phyloP scores from a whole-genome alignment of 1,140 invertebrate genomes.

The Galendromus occidentalis region DNA sequence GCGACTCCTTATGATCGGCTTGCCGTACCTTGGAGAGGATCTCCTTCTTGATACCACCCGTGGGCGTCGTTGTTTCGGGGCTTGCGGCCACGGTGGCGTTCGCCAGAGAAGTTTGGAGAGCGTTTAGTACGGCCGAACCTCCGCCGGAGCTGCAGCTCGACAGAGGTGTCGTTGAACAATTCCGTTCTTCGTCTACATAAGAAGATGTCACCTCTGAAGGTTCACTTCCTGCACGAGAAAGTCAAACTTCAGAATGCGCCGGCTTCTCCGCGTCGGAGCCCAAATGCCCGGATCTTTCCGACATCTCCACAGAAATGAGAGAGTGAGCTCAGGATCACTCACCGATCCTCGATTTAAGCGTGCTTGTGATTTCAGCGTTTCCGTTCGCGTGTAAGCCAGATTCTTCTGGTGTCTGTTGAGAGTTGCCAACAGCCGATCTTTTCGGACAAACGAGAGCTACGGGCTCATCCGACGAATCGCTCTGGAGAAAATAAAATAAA shows the following conservation, averaged over 20 bases:
- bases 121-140: neutral
- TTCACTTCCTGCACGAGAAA: no score
- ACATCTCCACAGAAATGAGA: no score
- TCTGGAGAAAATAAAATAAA: neutral
- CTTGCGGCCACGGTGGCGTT: neutral
- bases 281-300: no score
- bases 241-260: no score
- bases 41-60: neutral
- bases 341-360: no score
- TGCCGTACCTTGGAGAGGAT: no score
- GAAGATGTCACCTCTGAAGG: neutral
- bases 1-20: no score
- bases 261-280: no score
- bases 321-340: no score
- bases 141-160: slow-evolving; percentile 5
- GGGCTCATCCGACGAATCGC: slow-evolving; percentile 5
- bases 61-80: slow-evolving; percentile 2
- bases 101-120: neutral
- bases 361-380: no score
- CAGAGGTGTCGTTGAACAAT: neutral
- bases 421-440: neutral
- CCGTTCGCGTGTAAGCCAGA: no score
- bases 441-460: slow-evolving; percentile 4
- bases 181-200: neutral
- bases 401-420: no score